Evolutionary conservation across 2,797 vertebrate genomes (phyloP), one percentile per base, ranked within the genome.

Genomic region (Acrossocheilus fasciatus): DNA sequence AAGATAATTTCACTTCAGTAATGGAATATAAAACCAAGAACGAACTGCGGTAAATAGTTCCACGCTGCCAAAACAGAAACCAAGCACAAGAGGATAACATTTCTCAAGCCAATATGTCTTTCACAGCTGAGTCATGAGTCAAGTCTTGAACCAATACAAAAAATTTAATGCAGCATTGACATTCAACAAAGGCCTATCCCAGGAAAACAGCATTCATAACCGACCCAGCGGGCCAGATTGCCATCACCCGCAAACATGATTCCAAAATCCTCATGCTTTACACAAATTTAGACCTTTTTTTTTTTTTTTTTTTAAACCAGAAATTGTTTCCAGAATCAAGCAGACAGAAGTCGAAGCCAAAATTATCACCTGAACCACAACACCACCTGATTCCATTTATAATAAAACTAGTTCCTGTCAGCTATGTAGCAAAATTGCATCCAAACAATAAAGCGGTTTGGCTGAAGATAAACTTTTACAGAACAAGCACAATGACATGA

Each of bases 161-260:
- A 41, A 72, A 43, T 9, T 1, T 15, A 23, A 68, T 34, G 7
- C 41, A 39, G 18, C 18, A 20, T 34, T 62, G 11, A 83, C 41
- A 62, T 14, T 74, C 36, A 74, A 34, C 52, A 62, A 83, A 83
- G 54, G 26, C 54, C 52, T 20, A 17, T 74, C 70, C 69, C 70
- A 62, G 18, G 54, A 74, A 83, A 83, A 62, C 52, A 45, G 81
- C 52, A 45, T 73, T 34, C 4, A 9, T 70, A 70, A 70, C 66
- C 23, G 10, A 26, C 64, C 10, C 0, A 14, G 20, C 30, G 1
- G 1, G 30, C 47, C 54, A 64, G 30, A 68, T 26, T 14, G 34
- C 14, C 36, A 84, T 68, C 23, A 45, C 20, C 54, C 0, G 0
- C 50, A 20, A 6, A n/a, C n/a, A 6, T 11, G 17, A 52, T 30